Percentiles rank a stretch among this genome's conserved stretches.
Conservation (phyloP, 2,113 vertebrate genomes). For the Hemibagrus wyckioides region DNA sequence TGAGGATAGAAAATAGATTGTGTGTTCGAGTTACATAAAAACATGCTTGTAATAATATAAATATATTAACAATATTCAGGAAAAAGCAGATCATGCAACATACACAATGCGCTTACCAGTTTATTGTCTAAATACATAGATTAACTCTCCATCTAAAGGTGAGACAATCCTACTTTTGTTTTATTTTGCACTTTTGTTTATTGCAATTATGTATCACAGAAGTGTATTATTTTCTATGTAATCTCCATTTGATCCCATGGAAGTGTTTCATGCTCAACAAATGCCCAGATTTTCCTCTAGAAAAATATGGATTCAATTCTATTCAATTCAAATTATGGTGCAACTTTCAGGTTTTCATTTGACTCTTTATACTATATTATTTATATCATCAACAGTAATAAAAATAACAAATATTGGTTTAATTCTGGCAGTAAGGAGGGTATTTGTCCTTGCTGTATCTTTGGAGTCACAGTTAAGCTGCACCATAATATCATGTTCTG, state of each 20-base stretch:
- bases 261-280: neutral
- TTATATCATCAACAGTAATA: neutral
- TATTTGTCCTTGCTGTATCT: neutral
- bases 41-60: neutral
- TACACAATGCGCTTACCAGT: neutral
- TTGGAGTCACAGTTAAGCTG: neutral
- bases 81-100: neutral
- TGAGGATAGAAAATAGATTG: slow-evolving; percentile 50
- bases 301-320: neutral
- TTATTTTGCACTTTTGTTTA: neutral
- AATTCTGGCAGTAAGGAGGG: neutral
- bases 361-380: neutral
- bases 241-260: neutral
- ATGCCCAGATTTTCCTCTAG: neutral
- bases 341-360: neutral
- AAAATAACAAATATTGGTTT: neutral
- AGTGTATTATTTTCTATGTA: neutral
- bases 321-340: neutral
- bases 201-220: neutral
- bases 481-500: neutral
- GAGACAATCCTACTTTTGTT: neutral
- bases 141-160: neutral
- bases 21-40: no score
- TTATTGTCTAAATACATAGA: neutral
- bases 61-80: neutral